Percentiles rank a stretch among this genome's conserved stretches.
phyloP scores from a whole-genome alignment of 37 sponge, comb jelly and placozoan genomes.

The Ephydatia muelleri region DNA sequence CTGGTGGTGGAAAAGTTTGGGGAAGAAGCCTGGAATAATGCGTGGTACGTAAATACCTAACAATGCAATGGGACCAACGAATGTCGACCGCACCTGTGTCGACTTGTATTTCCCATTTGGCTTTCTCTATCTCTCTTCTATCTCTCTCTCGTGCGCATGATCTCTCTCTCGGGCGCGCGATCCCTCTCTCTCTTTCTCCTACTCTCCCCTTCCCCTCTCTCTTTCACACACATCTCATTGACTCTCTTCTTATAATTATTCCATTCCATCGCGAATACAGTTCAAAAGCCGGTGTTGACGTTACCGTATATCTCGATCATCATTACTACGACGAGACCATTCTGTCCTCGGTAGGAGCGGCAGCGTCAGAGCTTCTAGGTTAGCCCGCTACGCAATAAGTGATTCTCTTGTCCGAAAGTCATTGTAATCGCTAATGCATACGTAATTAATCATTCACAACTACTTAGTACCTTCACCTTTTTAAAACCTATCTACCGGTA shows the following conservation, averaged over 20 bases:
- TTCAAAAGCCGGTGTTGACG: constrained; percentile 27
- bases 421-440: too few species aligned
- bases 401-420: too few species aligned
- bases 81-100: too few species aligned
- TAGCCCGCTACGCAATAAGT: too few species aligned
- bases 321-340: constrained; percentile 56
- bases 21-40: constrained; percentile 19
- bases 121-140: too few species aligned
- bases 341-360: constrained; percentile 2
- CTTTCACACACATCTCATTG: neutral
- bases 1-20: constrained; percentile 41
- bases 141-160: too few species aligned
- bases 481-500: neutral
- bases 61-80: too few species aligned
- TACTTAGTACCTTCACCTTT: too few species aligned
- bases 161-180: too few species aligned
- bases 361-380: constrained; percentile 50
- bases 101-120: too few species aligned
- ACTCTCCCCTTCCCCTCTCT: neutral
- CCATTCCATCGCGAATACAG: constrained; percentile 2
- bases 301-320: constrained; percentile 18
- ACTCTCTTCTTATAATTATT: too few species aligned
- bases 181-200: neutral
- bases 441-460: too few species aligned
- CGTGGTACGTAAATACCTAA: constrained; percentile 44